A percentile compares a stretch with the other conserved stretches of the same genome.
Conservation (phyloP, 30 jellyfish, hydroid and myxozoan species). For the Aurelia sp. region DNA sequence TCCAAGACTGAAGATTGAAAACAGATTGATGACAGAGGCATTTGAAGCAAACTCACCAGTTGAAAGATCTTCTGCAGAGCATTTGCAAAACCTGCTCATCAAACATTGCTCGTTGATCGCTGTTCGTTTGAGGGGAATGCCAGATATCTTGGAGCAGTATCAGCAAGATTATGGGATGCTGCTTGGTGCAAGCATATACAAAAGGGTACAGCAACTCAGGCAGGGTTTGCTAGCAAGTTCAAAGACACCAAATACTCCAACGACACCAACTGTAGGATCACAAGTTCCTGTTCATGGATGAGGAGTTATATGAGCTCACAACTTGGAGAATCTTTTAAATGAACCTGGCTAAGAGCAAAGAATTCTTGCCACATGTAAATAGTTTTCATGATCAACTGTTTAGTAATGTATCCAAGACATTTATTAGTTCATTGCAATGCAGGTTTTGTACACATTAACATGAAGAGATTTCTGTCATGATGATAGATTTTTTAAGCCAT, state of each 20-base stretch:
- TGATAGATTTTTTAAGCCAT: too few species aligned
- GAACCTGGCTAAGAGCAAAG: too few species aligned
- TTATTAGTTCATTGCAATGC: background rate
- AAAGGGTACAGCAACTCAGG: slow-evolving; percentile 77
- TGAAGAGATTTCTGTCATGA: background rate
- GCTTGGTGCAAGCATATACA: slow-evolving; percentile 73
- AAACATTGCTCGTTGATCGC: slow-evolving; percentile 84
- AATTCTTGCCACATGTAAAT: too few species aligned
- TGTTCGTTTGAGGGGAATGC: slow-evolving; percentile 63
- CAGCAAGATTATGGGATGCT: slow-evolving; percentile 81
- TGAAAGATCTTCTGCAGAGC: slow-evolving; percentile 88
- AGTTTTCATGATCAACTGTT: too few species aligned
- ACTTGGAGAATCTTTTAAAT: too few species aligned
- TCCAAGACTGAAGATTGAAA: slow-evolving; percentile 90
- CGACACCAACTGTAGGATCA: slow-evolving; percentile 56
- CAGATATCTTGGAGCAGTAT: slow-evolving; percentile 69
- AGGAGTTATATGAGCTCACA: background rate
- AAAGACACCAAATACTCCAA: slow-evolving; percentile 88
- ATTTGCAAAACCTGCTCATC: slow-evolving; percentile 76
- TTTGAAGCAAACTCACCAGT: slow-evolving; percentile 59
- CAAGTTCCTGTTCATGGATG: slow-evolving; percentile 30
- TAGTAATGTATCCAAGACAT: background rate
- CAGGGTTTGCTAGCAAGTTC: slow-evolving; percentile 70
- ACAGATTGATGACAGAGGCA: slow-evolving; percentile 77
- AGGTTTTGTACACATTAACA: background rate